These are phyloP conservation scores for Watsonalla cultraria DNA, from an alignment of 2,888 invertebrate species.

Conservation along the genomic window DNA sequence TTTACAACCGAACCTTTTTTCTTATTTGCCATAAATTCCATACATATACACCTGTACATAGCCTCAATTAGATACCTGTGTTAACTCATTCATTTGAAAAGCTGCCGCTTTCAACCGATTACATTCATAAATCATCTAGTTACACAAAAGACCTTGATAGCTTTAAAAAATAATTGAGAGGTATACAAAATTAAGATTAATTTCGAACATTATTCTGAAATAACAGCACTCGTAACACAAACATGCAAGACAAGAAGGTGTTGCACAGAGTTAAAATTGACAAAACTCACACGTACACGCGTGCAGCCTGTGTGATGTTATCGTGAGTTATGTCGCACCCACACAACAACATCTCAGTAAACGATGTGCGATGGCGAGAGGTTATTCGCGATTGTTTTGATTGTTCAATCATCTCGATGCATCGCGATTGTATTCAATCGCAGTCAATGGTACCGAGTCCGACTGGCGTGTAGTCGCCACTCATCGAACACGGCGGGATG, in stretches of 20 bases:
- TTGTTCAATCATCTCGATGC: no score
- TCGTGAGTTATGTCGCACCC: no score
- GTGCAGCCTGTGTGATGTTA: no score
- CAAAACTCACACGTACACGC: no score
- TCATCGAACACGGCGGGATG: no score
- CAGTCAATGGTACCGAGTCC: no score
- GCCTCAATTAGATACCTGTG: constrained; percentile 32
- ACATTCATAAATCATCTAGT: background rate
- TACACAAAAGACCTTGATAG: background rate
- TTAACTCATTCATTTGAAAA: constrained; percentile 8
- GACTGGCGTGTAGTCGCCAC: no score
- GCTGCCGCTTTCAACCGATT: constrained; percentile 11
- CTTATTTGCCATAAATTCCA: background rate
- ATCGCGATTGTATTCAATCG: no score
- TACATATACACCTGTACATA: constrained; percentile 9
- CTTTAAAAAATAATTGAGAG: background rate
- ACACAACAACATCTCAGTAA: no score
- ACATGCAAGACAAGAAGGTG: background rate
- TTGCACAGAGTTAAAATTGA: no score
- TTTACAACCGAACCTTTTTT: constrained; percentile 1
- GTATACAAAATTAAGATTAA: background rate
- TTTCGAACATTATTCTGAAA: background rate
- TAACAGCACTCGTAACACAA: background rate
- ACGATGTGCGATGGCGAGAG: no score
- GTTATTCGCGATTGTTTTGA: no score